A percentile compares a stretch with the other conserved stretches of the same genome.
phyloP scores from a whole-genome alignment of 2,888 invertebrate genomes.

The Drosophila anomalipes region DNA sequence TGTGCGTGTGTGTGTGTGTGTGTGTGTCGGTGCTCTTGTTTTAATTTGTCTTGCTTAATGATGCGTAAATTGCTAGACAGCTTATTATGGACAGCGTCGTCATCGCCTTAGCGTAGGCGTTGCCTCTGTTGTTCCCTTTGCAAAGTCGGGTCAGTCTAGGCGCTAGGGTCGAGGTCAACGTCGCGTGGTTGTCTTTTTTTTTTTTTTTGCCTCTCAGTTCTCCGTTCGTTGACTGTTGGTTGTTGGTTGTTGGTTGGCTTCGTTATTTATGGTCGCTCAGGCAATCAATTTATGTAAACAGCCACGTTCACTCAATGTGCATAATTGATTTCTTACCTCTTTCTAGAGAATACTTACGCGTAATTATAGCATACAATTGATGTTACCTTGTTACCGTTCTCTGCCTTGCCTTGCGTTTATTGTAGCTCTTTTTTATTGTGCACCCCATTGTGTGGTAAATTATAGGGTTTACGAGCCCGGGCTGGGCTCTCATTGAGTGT shows the following conservation, averaged over 20 bases:
- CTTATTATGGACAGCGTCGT: slow-evolving; percentile 40
- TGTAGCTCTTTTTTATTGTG: slow-evolving; percentile 33
- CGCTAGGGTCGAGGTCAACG: slow-evolving; percentile 71
- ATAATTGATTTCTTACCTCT: slow-evolving; percentile 79
- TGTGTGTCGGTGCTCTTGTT: slow-evolving; percentile 34
- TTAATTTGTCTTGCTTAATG: slow-evolving; percentile 70
- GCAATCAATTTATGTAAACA: slow-evolving; percentile 40
- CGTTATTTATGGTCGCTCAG: slow-evolving; percentile 10
- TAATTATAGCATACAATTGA: slow-evolving; percentile 69
- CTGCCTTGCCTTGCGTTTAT: slow-evolving; percentile 43
- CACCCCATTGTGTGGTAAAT: slow-evolving; percentile 62
- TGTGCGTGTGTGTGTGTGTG: background rate
- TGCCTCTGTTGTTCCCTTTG: background rate
- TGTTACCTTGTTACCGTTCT: slow-evolving; percentile 32
- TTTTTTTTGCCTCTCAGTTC: no score
- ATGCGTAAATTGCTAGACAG: slow-evolving; percentile 71
- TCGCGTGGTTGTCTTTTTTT: background rate
- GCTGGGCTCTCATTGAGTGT: slow-evolving; percentile 23
- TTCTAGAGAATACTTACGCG: slow-evolving; percentile 42
- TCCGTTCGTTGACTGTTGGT: slow-evolving; percentile 3
- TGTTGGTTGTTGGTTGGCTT: slow-evolving; percentile 4
- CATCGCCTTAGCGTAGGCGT: slow-evolving; percentile 39
- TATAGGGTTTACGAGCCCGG: slow-evolving; percentile 48
- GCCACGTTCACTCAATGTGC: slow-evolving; percentile 39
- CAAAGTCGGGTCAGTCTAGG: slow-evolving; percentile 29